Base-by-base conservation (phyloP, 2,888 invertebrate species). In the Diaperis boleti region DNA sequence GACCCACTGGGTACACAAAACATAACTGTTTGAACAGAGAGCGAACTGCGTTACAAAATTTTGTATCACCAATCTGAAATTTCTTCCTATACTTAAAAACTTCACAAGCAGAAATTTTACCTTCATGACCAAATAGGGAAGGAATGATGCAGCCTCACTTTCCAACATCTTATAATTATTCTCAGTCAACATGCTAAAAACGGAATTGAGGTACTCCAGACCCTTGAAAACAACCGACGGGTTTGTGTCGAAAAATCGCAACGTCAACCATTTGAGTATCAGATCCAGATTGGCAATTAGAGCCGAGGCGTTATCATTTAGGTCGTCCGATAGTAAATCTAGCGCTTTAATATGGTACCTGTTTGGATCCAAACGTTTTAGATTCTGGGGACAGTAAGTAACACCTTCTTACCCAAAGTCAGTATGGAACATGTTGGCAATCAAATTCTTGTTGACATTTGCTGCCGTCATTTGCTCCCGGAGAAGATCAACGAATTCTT, bases 211-310 rank as follows among this genome's bases (percentile, higher is more conserved):
- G 81, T 96, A 98, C 78, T 98, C 98, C 72, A 98, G 83, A n/a
- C 94, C 95, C 83, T 95, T 96, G 72, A 98, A 86, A 63, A 98
- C 86, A 29, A 98, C 98, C 10, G 96, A 96, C 6, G 98, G 98
- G 84, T 99, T 99, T 15, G 98, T 99, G 83, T 99, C 98, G 77
- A 97, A 98, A 84, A 99, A 99, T 63, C 98, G 86, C 42, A 99
- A 83, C 0, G 98, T 97, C 72, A 97, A 81, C 98, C 98, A 99
- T 80, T 97, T 97, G 41, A 99, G 86, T 56, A 99, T 91, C 65
- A 99, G 84, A 84, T 99, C 99, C 65, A 97, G 85, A 83, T 98
- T 98, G 13, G 92, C 89, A 69, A 95, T 88, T 35, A 96, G 85
- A 0, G 95, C 91, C 72, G 89, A 87, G 33, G 88, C 88, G 73